Conservation (phyloP, 2,797 vertebrate genomes). For the Gorsachius magnificus region DNA sequence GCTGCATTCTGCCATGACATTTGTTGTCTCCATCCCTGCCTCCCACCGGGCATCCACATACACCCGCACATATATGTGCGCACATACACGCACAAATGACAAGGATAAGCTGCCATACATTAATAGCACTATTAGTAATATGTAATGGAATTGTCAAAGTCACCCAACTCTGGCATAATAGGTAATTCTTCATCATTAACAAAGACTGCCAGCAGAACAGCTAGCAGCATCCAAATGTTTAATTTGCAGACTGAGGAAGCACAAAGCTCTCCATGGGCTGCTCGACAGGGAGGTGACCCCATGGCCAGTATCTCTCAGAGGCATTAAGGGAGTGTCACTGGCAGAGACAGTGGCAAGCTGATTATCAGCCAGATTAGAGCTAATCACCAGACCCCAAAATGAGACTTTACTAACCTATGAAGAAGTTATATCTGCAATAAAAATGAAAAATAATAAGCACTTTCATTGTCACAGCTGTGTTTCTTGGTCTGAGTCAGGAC, state of each 20-base stretch:
- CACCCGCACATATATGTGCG: fast-evolving
- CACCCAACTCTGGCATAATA: neutral
- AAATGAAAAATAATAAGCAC: neutral
- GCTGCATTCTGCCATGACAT: neutral
- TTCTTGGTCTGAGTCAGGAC: neutral
- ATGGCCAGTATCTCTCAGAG: neutral
- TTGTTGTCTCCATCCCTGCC: neutral
- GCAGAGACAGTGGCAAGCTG: neutral
- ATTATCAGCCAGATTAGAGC: neutral
- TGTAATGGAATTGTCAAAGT: slow-evolving; percentile 68
- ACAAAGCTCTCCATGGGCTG: neutral
- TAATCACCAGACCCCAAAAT: neutral
- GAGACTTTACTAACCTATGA: neutral
- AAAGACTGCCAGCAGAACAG: slow-evolving; percentile 30
- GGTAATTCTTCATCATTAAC: slow-evolving; percentile 69
- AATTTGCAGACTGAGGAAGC: slow-evolving; percentile 34
- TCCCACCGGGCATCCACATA: neutral
- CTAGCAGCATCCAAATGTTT: neutral
- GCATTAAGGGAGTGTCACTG: neutral
- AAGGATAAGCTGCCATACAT: slow-evolving; percentile 24
- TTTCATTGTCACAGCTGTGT: neutral
- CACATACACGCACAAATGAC: neutral
- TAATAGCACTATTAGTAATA: slow-evolving; percentile 66
- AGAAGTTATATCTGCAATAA: neutral
- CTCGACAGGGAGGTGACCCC: neutral